Percentiles rank a stretch among this genome's conserved stretches.
Evolutionary conservation across 2,113 vertebrate species (phyloP).

Genomic region (Nyctereutes procyonoides): DNA sequence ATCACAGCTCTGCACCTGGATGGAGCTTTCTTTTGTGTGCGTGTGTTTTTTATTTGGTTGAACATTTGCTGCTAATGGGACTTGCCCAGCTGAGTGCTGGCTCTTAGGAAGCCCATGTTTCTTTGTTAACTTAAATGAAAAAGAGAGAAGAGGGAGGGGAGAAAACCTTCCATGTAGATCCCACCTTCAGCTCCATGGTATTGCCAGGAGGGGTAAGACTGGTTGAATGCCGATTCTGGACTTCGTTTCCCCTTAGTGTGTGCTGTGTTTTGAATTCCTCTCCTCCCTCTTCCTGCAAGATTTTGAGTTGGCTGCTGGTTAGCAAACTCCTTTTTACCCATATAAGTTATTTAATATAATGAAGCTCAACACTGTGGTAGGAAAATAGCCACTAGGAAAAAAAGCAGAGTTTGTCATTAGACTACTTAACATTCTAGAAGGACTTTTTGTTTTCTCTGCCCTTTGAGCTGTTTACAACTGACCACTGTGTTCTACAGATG

Average conservation of each 20-base stretch:
- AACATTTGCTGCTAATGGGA: slow-evolving; percentile 82
- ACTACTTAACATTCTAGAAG: slow-evolving; percentile 51
- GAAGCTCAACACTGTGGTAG: slow-evolving; percentile 82
- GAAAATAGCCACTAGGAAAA: slow-evolving; percentile 73
- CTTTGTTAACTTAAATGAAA: slow-evolving; percentile 78
- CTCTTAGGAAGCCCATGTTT: slow-evolving; percentile 69
- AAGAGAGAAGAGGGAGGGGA: slow-evolving; percentile 67
- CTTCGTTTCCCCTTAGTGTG: not conserved
- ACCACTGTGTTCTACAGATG: slow-evolving; percentile 62
- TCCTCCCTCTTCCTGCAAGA: slow-evolving; percentile 71
- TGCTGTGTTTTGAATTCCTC: slow-evolving; percentile 40
- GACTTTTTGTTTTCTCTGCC: slow-evolving; percentile 54
- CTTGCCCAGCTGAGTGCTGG: slow-evolving; percentile 73
- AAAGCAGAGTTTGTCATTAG: slow-evolving; percentile 74
- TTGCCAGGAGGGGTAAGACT: slow-evolving; percentile 30
- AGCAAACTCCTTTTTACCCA: slow-evolving; percentile 88
- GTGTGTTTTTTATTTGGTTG: slow-evolving; percentile 67
- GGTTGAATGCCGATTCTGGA: not conserved
- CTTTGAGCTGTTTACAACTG: slow-evolving; percentile 73
- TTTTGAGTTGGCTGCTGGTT: slow-evolving; percentile 93
- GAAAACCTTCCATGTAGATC: not conserved
- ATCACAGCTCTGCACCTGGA: slow-evolving; percentile 84
- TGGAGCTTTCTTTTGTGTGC: slow-evolving; percentile 72
- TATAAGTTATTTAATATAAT: slow-evolving; percentile 85
- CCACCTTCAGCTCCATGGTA: not conserved